These are phyloP conservation scores for Diploscapter pachys DNA, from an alignment of 1,140 invertebrate species.

Conservation along the genomic window DNA sequence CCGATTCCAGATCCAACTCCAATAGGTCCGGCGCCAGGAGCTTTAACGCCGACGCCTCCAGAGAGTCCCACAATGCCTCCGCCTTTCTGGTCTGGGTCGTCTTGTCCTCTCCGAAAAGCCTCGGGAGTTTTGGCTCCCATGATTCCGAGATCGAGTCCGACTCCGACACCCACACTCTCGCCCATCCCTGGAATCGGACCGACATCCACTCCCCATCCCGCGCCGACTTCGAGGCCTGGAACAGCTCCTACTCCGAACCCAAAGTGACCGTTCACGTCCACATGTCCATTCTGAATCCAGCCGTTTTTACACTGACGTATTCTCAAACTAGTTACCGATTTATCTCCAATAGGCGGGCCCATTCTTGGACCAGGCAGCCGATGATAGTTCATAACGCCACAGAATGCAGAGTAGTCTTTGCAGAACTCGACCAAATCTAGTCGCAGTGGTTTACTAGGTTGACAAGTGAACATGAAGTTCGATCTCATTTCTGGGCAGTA, in stretches of 20 bases:
- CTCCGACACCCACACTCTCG: slow-evolving; percentile 39
- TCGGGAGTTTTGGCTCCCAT: slow-evolving; percentile 34
- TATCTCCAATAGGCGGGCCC: slow-evolving; percentile 26
- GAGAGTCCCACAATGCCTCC: slow-evolving; percentile 38
- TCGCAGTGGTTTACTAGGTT: slow-evolving; percentile 42
- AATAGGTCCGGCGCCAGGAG: slow-evolving; percentile 33
- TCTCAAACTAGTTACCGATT: slow-evolving; percentile 7
- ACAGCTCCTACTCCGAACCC: slow-evolving; percentile 39
- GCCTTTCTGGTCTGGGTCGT: slow-evolving; percentile 37
- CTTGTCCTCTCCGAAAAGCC: slow-evolving; percentile 38
- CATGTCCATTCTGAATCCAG: slow-evolving; percentile 32
- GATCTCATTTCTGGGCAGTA: slow-evolving; percentile 40
- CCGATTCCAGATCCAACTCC: slow-evolving; percentile 38
- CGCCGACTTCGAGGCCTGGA: slow-evolving; percentile 41
- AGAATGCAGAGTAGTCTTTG: slow-evolving; percentile 41
- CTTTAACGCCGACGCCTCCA: slow-evolving; percentile 44
- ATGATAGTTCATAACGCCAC: slow-evolving; percentile 39
- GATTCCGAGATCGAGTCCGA: slow-evolving; percentile 34
- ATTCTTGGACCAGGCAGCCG: slow-evolving; percentile 39
- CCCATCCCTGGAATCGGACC: slow-evolving; percentile 44
- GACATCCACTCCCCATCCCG: slow-evolving; percentile 45
- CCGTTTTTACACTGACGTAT: slow-evolving; percentile 8
- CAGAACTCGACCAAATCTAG: slow-evolving; percentile 46
- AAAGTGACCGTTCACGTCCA: slow-evolving; percentile 40
- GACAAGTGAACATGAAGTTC: slow-evolving; percentile 41